These are phyloP conservation scores for Drosophila funebris DNA, from an alignment of 1,140 invertebrate species.

Conservation along the genomic window DNA sequence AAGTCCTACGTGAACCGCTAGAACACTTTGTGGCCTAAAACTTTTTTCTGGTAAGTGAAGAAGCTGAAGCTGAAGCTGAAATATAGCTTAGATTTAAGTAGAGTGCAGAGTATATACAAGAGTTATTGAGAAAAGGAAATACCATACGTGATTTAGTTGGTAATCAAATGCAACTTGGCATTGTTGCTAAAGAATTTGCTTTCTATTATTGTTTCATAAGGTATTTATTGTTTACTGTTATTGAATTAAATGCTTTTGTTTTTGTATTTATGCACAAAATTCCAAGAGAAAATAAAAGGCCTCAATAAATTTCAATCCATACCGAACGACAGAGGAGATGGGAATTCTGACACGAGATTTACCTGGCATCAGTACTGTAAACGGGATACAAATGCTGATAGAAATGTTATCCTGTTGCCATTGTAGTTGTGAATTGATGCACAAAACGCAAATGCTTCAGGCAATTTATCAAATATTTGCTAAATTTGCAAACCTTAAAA, in stretches of 20 bases:
- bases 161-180: conserved; percentile 14
- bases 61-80: background rate
- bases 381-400: background rate
- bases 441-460: conserved; percentile 6
- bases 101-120: background rate
- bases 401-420: conserved; percentile 7
- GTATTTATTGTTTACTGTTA: conserved; percentile 25
- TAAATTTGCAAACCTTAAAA: conserved; percentile 22
- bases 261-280: conserved; percentile 2
- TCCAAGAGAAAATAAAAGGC: background rate
- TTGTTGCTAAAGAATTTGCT: conserved; percentile 12
- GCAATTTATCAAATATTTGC: conserved; percentile 64
- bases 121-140: conserved; percentile 7
- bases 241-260: conserved; percentile 18
- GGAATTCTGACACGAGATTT: background rate
- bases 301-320: background rate
- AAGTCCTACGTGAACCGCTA: conserved; percentile 23
- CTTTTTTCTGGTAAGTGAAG: conserved; percentile 30
- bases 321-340: background rate
- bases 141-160: conserved; percentile 12
- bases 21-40: conserved; percentile 7
- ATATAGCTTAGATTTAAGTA: background rate
- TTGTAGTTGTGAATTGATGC: conserved; percentile 1
- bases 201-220: conserved; percentile 11
- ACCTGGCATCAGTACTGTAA: background rate